These are phyloP conservation scores for Macroteleia sp. DNA, from an alignment of 2,888 invertebrate species.

Conservation along the genomic window DNA sequence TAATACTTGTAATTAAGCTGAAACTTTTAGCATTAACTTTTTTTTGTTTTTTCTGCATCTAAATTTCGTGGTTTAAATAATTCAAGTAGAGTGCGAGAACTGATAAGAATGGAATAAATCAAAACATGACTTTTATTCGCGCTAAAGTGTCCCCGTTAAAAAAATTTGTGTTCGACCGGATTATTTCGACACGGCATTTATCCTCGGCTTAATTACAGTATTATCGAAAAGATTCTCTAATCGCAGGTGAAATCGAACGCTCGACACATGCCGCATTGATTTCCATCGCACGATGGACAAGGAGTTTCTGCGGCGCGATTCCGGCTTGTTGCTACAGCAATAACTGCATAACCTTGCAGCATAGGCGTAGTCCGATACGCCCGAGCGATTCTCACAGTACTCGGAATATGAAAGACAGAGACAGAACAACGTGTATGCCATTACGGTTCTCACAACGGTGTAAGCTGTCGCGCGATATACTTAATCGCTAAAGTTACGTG, in stretches of 20 bases:
- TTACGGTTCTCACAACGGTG: conserved; percentile 67
- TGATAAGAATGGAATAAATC: no score
- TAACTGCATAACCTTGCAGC: conserved; percentile 71
- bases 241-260: conserved; percentile 57
- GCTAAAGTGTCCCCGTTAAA: neutral
- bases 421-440: conserved; percentile 60
- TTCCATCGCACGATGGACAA: conserved; percentile 65
- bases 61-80: no score
- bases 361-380: conserved; percentile 77
- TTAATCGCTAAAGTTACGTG: conserved; percentile 66
- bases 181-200: conserved; percentile 3
- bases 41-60: no score
- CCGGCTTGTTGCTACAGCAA: conserved; percentile 63
- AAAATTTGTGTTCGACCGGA: neutral
- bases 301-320: conserved; percentile 64
- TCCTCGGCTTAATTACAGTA: conserved; percentile 29
- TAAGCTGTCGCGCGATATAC: conserved; percentile 63
- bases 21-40: no score
- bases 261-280: conserved; percentile 66
- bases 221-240: conserved; percentile 49
- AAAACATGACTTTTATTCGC: no score
- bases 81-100: no score
- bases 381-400: conserved; percentile 68
- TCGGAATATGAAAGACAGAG: conserved; percentile 29
- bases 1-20: no score